Conservation (phyloP, 2,113 vertebrate genomes). For the Myodes glareolus region DNA sequence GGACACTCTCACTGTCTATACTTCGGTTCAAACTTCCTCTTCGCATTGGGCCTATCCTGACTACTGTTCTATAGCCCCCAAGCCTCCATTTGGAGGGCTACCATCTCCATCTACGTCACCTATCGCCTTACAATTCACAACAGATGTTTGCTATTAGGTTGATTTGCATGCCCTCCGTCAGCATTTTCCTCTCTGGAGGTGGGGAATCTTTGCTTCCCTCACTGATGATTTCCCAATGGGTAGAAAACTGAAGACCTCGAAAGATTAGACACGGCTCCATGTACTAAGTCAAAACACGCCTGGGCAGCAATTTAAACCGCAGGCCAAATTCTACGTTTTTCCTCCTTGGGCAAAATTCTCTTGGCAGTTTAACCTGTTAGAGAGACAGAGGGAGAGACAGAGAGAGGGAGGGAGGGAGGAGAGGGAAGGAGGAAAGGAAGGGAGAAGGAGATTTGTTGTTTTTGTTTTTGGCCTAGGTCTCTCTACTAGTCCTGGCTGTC, state of each 20-base stretch:
- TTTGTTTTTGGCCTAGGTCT: background rate
- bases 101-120: background rate
- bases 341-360: background rate
- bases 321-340: background rate
- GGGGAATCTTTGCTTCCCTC: background rate
- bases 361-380: background rate
- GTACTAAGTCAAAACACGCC: background rate
- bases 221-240: background rate
- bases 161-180: background rate
- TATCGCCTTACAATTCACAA: background rate
- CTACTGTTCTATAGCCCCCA: background rate
- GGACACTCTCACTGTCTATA: background rate
- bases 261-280: background rate
- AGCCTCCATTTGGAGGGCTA: background rate
- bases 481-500: background rate
- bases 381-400: too few relatives aligned
- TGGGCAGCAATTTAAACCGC: background rate
- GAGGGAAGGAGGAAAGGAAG: too few relatives aligned
- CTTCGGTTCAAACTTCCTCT: background rate
- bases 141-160: background rate
- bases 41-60: background rate
- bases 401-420: too few relatives aligned
- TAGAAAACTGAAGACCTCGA: background rate
- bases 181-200: background rate
- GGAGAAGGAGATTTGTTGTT: background rate